Evolutionary conservation across 2,113 vertebrate species (phyloP).

Genomic region (Capreolus pygargus): DNA sequence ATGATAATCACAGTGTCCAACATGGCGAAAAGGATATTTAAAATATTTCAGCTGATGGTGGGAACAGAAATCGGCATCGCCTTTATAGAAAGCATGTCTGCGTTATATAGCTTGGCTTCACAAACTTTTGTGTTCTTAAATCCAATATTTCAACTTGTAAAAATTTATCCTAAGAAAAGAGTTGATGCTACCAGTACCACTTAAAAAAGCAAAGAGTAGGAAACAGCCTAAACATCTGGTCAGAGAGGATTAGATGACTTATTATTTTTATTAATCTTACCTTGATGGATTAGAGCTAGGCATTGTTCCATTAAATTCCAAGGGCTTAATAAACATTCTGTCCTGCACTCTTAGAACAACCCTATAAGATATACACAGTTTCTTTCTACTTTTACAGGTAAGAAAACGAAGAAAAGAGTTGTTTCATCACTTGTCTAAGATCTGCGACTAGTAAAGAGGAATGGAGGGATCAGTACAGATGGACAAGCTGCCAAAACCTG

Average conservation of each 20-base stretch:
- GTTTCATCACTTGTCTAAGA: not conserved
- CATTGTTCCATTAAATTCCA: not conserved
- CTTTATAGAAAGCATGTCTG: not conserved
- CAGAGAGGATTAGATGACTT: not conserved
- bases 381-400: not conserved
- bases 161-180: not conserved
- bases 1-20: not conserved
- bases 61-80: not conserved
- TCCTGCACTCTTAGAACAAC: not conserved
- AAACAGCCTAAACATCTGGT: not conserved
- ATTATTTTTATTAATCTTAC: not conserved
- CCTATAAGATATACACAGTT: fast-evolving
- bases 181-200: not conserved
- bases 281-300: not conserved
- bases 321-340: not conserved
- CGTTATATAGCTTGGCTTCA: no score
- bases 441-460: fast-evolving
- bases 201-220: not conserved
- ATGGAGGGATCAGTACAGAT: no score
- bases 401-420: not conserved
- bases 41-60: not conserved
- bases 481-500: not conserved
- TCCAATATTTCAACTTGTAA: not conserved
- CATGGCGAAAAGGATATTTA: not conserved
- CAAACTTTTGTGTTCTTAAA: not conserved